Evolutionary conservation across 92 coral and sea anemone species (phyloP).

Genomic region (Phenganax marumi): DNA sequence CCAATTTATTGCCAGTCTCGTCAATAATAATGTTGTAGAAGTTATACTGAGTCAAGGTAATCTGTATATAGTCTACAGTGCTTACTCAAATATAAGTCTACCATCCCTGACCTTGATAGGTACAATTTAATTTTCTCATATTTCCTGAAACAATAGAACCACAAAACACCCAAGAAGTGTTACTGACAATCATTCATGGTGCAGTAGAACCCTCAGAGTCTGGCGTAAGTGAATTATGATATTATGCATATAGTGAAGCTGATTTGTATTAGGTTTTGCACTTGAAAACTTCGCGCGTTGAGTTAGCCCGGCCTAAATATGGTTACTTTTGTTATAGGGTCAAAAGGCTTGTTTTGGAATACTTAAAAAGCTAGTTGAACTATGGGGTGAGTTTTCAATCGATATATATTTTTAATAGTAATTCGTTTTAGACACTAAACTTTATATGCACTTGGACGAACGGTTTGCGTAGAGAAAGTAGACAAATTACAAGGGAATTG

Average conservation of each 20-base stretch:
- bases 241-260: neutral
- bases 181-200: constrained; percentile 84
- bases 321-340: constrained; percentile 57
- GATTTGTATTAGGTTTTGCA: no score
- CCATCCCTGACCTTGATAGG: no score
- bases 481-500: no score
- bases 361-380: constrained; percentile 80
- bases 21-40: constrained; percentile 76
- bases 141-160: constrained; percentile 57
- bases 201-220: constrained; percentile 93
- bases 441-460: neutral
- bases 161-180: constrained; percentile 79
- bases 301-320: neutral
- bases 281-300: no score
- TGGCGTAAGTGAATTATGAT: constrained; percentile 63
- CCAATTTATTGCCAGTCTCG: constrained; percentile 79
- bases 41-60: constrained; percentile 85
- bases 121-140: no score
- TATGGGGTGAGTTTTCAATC: constrained; percentile 76
- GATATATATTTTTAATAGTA: neutral
- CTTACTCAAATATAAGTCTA: neutral
- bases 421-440: no score
- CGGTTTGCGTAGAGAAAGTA: neutral
- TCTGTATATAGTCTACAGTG: neutral
- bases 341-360: constrained; percentile 87